Conservation (phyloP, 2,888 invertebrate genomes). For the Rhyacophila evoluta region DNA sequence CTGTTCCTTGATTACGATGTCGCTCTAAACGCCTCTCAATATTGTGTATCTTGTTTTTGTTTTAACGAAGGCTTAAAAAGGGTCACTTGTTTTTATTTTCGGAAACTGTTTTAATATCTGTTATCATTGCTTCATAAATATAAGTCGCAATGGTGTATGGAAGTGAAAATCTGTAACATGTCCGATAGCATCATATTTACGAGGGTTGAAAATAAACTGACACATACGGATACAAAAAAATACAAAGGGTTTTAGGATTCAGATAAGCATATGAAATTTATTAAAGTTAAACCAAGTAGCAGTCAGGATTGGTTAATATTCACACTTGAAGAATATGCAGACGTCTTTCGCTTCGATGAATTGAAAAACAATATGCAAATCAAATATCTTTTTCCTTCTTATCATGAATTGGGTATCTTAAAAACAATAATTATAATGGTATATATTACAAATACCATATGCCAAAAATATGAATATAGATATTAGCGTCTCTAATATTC, state of each 20-base stretch:
- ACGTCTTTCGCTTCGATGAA: too few relatives aligned
- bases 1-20: neutral
- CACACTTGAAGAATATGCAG: too few relatives aligned
- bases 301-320: too few relatives aligned
- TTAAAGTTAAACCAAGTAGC: too few relatives aligned
- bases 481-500: too few relatives aligned
- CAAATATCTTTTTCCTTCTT: too few relatives aligned
- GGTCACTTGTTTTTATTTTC: neutral
- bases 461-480: too few relatives aligned
- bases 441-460: too few relatives aligned
- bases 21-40: neutral
- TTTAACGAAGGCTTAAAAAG: neutral
- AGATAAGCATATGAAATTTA: neutral
- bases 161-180: slow-evolving; percentile 22
- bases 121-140: slow-evolving; percentile 13
- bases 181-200: slow-evolving; percentile 6
- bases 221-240: neutral
- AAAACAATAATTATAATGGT: too few relatives aligned
- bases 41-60: neutral
- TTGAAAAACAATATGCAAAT: too few relatives aligned
- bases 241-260: neutral
- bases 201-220: slow-evolving; percentile 24
- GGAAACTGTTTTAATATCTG: slow-evolving; percentile 1
- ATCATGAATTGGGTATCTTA: too few relatives aligned
- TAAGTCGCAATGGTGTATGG: slow-evolving; percentile 14